Evolutionary conservation across 1,140 invertebrate species (phyloP), one percentile per base, ranked within the genome.

Genomic region (Lasioglossum albipes): DNA sequence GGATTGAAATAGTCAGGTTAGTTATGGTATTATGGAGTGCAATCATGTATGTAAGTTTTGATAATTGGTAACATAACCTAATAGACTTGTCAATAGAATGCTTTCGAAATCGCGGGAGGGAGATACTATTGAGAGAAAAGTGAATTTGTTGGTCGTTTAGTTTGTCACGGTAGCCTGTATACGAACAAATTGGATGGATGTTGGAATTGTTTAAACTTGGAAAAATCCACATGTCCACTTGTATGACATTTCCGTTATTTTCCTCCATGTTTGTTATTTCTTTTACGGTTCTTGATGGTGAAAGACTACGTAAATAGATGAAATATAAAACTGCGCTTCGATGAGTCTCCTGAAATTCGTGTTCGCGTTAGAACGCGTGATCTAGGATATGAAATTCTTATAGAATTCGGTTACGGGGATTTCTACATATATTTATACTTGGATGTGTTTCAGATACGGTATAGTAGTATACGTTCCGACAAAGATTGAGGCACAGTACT

Each of bases 381-480:
- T 45, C 7, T 7, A 10, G 42, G 16, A 31, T 3, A 7, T n/a
- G 7, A 45, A 16, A 49, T 31, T 20, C 0, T 27, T 27, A 27
- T 27, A 57, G 0, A 18, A 73, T 45, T 27, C 7, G 13, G 9
- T 3, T 27, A 27, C 1, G n/a, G 42, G 22, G 27, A 73, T 13
- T 45, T 10, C 7, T 65, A 9, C 36, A 36, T 57, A 73, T 22
- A 10, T 71, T 64, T 65, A 36, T 57, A 74, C 57, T 66, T 57
- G 2, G 31, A 18, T 22, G 45, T 65, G 2, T 77, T 77, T 57
- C 73, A 81, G 67, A 70, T 81, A 49, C 52, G 79, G 65, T 69
- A 79, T 80, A 49, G 36, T 70, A 68, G 65, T 69, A 73, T 20
- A 75, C 71, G 75, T 80, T 83, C 76, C 81, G 65, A 61, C 49